Conservation (phyloP, 37 sponge, comb jelly and placozoan genomes). For the Cliona cf. orientalis region DNA sequence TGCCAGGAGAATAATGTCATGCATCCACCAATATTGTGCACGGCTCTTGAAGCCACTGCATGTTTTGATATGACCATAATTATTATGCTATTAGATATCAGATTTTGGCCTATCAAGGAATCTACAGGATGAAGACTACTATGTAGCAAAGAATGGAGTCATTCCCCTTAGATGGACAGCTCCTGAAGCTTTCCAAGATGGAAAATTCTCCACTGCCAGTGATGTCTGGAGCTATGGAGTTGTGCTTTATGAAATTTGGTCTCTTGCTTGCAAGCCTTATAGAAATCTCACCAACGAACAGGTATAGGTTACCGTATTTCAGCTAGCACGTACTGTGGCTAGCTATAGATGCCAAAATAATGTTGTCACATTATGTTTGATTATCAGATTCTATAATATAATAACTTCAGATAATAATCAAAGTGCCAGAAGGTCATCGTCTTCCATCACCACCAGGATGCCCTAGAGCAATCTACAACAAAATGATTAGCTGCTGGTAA, state of each 20-base stretch:
- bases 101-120: conserved; percentile 7
- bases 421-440: not conserved
- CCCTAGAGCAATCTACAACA: not conserved
- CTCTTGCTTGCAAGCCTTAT: not conserved
- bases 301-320: not conserved
- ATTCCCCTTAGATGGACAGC: conserved; percentile 16
- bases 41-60: no score
- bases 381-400: not conserved
- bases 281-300: not conserved
- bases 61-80: no score
- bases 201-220: no score
- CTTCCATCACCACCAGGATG: conserved; percentile 26
- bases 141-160: not conserved
- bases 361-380: not conserved
- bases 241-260: not conserved
- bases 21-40: no score
- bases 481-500: conserved; percentile 11
- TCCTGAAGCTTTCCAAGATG: not conserved
- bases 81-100: not conserved
- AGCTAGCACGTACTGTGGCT: not conserved
- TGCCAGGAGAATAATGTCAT: no score
- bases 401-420: not conserved
- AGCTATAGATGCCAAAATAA: not conserved
- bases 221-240: no score
- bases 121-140: conserved; percentile 3